Conservation (phyloP, 2,113 vertebrate species). For the Struthidea cinerea region DNA sequence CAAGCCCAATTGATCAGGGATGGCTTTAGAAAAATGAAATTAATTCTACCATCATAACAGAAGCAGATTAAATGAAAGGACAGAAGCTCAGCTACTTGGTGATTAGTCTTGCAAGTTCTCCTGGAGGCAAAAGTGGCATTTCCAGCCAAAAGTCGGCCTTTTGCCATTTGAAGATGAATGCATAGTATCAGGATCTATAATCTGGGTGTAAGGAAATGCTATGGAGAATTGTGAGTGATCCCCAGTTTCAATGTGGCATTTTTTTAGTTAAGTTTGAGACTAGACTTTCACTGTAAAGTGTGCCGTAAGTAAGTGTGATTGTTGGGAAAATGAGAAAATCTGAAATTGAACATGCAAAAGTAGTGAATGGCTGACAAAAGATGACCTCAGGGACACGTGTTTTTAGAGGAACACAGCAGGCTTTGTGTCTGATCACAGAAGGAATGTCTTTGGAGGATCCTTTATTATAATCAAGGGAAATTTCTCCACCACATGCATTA, state of each 20-base stretch:
- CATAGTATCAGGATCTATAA: not conserved
- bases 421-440: not conserved
- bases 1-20: not conserved
- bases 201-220: not conserved
- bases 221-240: not conserved
- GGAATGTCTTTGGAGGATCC: not conserved
- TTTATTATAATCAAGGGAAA: not conserved
- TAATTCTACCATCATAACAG: not conserved
- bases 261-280: not conserved
- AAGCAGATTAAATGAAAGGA: not conserved
- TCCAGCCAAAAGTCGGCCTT: not conserved
- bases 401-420: not conserved
- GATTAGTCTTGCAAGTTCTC: not conserved
- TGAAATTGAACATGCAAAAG: not conserved
- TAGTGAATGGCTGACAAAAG: not conserved
- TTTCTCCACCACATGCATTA: not conserved
- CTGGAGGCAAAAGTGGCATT: not conserved
- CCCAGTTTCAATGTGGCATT: not conserved
- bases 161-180: not conserved
- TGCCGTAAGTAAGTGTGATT: not conserved
- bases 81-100: not conserved
- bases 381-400: not conserved
- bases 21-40: constrained; percentile 23
- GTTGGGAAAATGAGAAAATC: not conserved
- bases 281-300: not conserved